phyloP scores from a whole-genome alignment of 1,140 invertebrate genomes.

The Ctenoplectra terminalis region DNA sequence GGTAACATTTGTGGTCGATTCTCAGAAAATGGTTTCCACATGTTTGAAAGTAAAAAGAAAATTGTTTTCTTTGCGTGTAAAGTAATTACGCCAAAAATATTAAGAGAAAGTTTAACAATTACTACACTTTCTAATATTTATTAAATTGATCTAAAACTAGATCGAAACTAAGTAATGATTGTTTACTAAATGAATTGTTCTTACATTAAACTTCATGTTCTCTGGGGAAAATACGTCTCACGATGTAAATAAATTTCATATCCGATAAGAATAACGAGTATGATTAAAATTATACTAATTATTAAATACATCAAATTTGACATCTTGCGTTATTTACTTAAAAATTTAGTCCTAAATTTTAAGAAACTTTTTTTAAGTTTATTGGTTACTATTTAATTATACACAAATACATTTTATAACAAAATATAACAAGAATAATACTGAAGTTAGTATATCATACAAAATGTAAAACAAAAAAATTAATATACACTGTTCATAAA shows the following conservation, averaged over 20 bases:
- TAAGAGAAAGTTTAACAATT: conserved; percentile 65
- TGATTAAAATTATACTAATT: conserved; percentile 49
- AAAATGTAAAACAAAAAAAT: conserved; percentile 13
- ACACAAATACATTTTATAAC: conserved; percentile 7
- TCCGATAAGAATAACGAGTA: conserved; percentile 69
- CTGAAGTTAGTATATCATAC: conserved; percentile 35
- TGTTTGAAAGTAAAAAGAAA: conserved; percentile 67
- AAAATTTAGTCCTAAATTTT: neutral
- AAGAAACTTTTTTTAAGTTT: conserved; percentile 28
- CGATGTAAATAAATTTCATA: conserved; percentile 75
- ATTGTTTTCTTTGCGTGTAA: conserved; percentile 67
- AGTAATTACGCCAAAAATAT: conserved; percentile 43
- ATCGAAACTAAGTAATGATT: conserved; percentile 13
- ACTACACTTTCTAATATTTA: conserved; percentile 74
- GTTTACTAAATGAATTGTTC: neutral
- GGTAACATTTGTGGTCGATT: conserved; percentile 82
- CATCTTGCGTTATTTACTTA: conserved; percentile 30
- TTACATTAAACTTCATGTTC: conserved; percentile 1
- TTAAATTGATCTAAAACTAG: conserved; percentile 22
- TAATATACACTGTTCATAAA: neutral
- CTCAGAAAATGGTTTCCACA: conserved; percentile 87
- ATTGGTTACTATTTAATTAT: conserved; percentile 37
- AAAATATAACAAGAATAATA: conserved; percentile 22
- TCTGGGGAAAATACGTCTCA: conserved; percentile 72
- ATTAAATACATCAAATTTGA: conserved; percentile 60